A percentile compares a stretch with the other conserved stretches of the same genome.
Evolutionary conservation across 2,113 vertebrate species (phyloP).

Genomic region (Origma solitaria): DNA sequence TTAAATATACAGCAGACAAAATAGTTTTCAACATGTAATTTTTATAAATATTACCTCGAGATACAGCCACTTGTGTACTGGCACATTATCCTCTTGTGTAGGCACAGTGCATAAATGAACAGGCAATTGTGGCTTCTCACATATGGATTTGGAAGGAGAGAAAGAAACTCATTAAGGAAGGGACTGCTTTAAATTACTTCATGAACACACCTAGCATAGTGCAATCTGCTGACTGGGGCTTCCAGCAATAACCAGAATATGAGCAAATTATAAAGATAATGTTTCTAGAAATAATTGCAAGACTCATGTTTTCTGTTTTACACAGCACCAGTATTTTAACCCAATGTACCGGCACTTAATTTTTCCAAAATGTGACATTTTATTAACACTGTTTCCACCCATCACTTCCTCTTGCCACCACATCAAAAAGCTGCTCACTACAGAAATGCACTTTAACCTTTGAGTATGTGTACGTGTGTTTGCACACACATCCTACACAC

Average conservation of each 20-base stretch:
- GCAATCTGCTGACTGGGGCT: not conserved
- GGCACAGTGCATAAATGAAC: not conserved
- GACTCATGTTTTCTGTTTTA: not conserved
- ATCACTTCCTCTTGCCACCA: not conserved
- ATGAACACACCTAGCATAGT: not conserved
- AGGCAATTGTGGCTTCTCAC: not conserved
- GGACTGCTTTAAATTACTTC: constrained; percentile 8
- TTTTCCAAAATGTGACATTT: constrained; percentile 6
- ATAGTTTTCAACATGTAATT: not conserved
- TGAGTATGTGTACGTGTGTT: rapidly evolving
- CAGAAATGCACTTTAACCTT: not conserved
- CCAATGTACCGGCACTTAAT: not conserved
- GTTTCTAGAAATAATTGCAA: not conserved
- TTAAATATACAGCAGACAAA: not conserved
- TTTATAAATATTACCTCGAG: not conserved
- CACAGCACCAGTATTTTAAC: not conserved
- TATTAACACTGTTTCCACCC: not conserved
- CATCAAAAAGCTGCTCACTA: not conserved
- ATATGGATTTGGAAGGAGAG: not conserved
- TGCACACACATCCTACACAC: not conserved
- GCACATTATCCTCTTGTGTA: not conserved
- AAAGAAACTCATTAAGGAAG: not conserved
- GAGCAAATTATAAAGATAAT: not conserved
- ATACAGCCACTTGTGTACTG: not conserved
- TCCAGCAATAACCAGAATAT: not conserved